Base-by-base conservation (phyloP, 1,140 invertebrate species). In the Sminthurides bifidus region DNA sequence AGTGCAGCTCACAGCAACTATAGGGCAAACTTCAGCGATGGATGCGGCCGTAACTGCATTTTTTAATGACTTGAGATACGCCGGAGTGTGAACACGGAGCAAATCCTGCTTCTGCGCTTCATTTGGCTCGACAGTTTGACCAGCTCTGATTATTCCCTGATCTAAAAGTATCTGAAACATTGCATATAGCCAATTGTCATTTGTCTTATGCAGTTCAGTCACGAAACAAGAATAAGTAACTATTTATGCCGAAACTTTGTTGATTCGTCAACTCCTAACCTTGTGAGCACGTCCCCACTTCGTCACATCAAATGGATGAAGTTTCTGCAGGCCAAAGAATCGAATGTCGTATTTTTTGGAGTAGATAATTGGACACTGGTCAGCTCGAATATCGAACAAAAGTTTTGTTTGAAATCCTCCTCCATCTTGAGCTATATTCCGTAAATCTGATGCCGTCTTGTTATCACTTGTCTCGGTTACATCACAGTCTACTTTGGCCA, bases 291-390 rank as follows among this genome's bases (percentile, higher is more conserved):
- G 80, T 49, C 79, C 79, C 82, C 87, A 91, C 76, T 91, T 92
- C 61, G 77, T 77, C 2, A 87, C 77, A 77, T 92, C 87, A 72
- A 92, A 91, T n/a, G 86, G 81, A 76, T 91, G 87, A 17, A 87
- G 73, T 67, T 81, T 86, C 71, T 91, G 84, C 43, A 91, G 70
- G 21, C 84, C 84, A 65, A 76, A 73, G 68, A 89, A 85, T n/a
- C 76, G 75, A 54, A 92, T 86, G 72, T 89, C 85, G 69, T 92
- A 92, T 51, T 82, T 76, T 27, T 77, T 69, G 52, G 79, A 74
- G 68, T 87, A 91, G 1, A 91, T 77, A 56, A 91, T 80, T 5
- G 87, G 85, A 71, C 77, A 76, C 63, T 78, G 67, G 50, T 70
- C 68, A 15, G 14, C 30, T 21, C 49, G 56, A 4, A 63, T 49